Conservation (phyloP, 64 coral and sea anemone species). For the Actinia equina region DNA sequence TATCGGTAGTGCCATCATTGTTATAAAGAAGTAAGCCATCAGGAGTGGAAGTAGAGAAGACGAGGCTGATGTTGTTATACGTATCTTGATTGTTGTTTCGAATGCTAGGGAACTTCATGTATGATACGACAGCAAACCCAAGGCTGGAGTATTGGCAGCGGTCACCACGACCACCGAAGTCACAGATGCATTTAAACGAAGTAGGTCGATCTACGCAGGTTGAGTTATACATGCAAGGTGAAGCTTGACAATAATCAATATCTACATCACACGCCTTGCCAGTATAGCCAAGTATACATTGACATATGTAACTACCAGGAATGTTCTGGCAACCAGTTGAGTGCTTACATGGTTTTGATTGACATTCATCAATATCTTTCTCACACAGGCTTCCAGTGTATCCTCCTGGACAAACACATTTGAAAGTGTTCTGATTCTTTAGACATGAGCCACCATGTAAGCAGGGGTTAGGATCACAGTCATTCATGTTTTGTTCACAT, state of each 20-base stretch:
- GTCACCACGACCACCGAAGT: slow-evolving; percentile 59
- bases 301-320: slow-evolving; percentile 61
- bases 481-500: slow-evolving; percentile 69
- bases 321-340: slow-evolving; percentile 62
- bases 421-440: slow-evolving; percentile 44
- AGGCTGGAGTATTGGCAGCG: slow-evolving; percentile 65
- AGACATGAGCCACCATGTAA: slow-evolving; percentile 60
- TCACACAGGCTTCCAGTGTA: slow-evolving; percentile 63
- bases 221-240: slow-evolving; percentile 61
- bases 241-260: slow-evolving; percentile 67
- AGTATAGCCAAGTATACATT: slow-evolving; percentile 68
- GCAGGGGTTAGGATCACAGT: slow-evolving; percentile 82
- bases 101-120: slow-evolving; percentile 66
- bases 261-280: slow-evolving; percentile 70
- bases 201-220: slow-evolving; percentile 40
- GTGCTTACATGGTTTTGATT: slow-evolving; percentile 59
- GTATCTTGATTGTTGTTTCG: slow-evolving; percentile 35
- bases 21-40: slow-evolving; percentile 78
- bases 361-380: slow-evolving; percentile 67
- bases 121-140: slow-evolving; percentile 74
- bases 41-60: slow-evolving; percentile 55
- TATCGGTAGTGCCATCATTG: slow-evolving; percentile 39
- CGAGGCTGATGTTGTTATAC: slow-evolving; percentile 79
- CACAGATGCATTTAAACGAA: slow-evolving; percentile 59
- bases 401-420: slow-evolving; percentile 64